Percentiles rank a stretch among this genome's conserved stretches.
These are phyloP conservation scores for Clarias laeviceps DNA, from an alignment of 2,797 vertebrate genomes.

Conservation along the genomic window DNA sequence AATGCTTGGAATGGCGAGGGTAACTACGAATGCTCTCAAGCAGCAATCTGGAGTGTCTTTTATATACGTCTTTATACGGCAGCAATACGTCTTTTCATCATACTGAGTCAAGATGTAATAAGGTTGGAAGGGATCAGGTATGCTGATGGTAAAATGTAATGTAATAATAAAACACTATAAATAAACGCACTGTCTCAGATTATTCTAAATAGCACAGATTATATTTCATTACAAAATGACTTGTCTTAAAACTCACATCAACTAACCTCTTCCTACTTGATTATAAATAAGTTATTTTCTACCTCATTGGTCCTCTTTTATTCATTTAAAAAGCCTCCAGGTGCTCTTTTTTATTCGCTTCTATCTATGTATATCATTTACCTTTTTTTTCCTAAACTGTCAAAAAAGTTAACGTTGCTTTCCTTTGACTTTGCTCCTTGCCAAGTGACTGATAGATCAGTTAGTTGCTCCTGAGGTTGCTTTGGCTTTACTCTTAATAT, in stretches of 20 bases:
- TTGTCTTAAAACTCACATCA: slow-evolving; percentile 14
- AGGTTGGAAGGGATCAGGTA: slow-evolving; percentile 34
- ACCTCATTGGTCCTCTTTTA: slow-evolving; percentile 44
- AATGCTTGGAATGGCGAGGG: slow-evolving; percentile 56
- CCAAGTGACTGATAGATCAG: slow-evolving; percentile 45
- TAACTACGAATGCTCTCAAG: slow-evolving; percentile 41
- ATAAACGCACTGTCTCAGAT: slow-evolving; percentile 36
- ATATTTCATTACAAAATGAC: background rate
- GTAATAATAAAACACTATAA: slow-evolving; percentile 34
- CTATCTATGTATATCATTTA: slow-evolving; percentile 45
- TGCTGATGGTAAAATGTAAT: slow-evolving; percentile 37
- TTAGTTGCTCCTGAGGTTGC: slow-evolving; percentile 51
- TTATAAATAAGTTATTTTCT: slow-evolving; percentile 41
- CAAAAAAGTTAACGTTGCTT: slow-evolving; percentile 52
- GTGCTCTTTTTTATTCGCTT: slow-evolving; percentile 54
- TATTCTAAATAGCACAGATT: slow-evolving; percentile 23
- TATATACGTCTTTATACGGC: too few species aligned
- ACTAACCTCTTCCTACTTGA: background rate
- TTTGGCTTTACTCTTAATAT: slow-evolving; percentile 42
- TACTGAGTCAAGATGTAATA: slow-evolving; percentile 40
- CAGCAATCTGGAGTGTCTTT: slow-evolving; percentile 43
- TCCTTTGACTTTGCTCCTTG: slow-evolving; percentile 52
- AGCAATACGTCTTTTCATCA: slow-evolving; percentile 51
- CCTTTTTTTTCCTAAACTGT: slow-evolving; percentile 36
- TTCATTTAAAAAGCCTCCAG: slow-evolving; percentile 33